These are phyloP conservation scores for Luidia sarsii DNA, from an alignment of 53 echinoderm and acorn worm genomes.

Conservation along the genomic window DNA sequence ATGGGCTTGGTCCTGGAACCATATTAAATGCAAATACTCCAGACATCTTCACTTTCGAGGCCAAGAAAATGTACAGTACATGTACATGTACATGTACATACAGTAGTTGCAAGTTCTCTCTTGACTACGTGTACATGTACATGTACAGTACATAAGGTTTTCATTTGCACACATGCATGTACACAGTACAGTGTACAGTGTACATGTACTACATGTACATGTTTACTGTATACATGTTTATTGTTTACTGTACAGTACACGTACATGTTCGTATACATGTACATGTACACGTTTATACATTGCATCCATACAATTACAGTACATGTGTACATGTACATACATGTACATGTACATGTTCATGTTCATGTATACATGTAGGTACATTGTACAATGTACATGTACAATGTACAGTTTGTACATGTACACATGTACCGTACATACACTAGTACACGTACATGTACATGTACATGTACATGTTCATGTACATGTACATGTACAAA, in stretches of 20 bases:
- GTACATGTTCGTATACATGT: neutral
- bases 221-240: no score
- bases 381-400: slow-evolving; percentile 5
- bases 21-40: no score
- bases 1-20: no score
- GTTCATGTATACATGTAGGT: neutral
- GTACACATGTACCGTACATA: no score
- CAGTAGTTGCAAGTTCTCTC: neutral
- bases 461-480: no score
- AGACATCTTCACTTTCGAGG: no score
- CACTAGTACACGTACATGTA: no score
- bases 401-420: neutral
- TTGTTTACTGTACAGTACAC: neutral
- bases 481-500: no score
- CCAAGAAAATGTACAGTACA: neutral
- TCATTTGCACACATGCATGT: neutral
- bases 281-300: neutral
- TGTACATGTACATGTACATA: neutral
- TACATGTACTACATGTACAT: neutral
- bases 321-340: neutral
- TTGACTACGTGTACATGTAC: neutral
- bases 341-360: neutral
- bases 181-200: neutral
- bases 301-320: neutral
- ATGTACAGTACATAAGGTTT: neutral